These are phyloP conservation scores for Ceriagrion tenellum DNA, from an alignment of 2,888 invertebrate genomes.

Conservation along the genomic window DNA sequence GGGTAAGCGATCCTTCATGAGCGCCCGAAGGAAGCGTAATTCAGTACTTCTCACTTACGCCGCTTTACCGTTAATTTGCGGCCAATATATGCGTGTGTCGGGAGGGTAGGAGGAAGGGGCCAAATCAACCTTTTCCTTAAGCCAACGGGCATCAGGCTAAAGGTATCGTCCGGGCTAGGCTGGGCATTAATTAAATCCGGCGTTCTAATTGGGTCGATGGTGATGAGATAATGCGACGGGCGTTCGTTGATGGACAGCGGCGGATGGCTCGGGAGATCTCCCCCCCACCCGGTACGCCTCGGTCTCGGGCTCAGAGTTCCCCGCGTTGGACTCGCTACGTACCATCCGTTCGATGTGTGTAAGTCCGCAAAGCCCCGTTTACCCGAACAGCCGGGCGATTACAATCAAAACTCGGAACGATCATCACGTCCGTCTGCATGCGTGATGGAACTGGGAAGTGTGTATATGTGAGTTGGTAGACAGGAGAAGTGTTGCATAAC, in stretches of 20 bases:
- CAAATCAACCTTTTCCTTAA: neutral
- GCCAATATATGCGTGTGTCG: neutral
- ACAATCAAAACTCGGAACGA: neutral
- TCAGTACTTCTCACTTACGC: neutral
- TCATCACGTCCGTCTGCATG: neutral
- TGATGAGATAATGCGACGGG: slow-evolving; percentile 41
- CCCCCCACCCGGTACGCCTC: neutral
- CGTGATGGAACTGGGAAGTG: neutral
- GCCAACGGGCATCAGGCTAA: neutral
- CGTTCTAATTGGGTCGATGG: slow-evolving; percentile 55
- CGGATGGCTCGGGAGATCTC: neutral
- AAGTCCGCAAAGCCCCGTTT: neutral
- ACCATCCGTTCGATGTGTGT: neutral
- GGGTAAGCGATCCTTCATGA: no score
- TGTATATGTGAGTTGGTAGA: neutral
- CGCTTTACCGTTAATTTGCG: neutral
- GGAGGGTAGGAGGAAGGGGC: neutral
- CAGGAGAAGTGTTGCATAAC: neutral
- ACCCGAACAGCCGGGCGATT: neutral
- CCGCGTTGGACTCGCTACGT: neutral
- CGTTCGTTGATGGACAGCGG: neutral
- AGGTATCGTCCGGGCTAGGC: neutral
- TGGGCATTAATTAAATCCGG: slow-evolving; percentile 45
- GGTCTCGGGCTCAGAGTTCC: neutral
- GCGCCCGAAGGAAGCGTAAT: neutral